Evolutionary conservation across 2,113 vertebrate species (phyloP).

Genomic region (Neofelis nebulosa): DNA sequence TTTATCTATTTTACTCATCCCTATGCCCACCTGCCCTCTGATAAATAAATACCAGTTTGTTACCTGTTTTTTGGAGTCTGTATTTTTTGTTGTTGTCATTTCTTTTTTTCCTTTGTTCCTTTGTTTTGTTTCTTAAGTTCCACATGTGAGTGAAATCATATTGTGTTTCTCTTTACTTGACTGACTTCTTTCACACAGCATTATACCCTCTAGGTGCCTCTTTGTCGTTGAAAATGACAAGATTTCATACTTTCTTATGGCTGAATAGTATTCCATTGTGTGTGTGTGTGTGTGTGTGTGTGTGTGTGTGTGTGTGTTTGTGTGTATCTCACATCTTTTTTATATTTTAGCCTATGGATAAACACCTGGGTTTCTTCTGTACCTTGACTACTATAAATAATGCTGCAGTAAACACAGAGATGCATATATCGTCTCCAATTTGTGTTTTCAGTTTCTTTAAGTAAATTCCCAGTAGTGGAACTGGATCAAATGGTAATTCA

Average conservation of each 20-base stretch:
- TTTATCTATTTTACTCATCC: not conserved
- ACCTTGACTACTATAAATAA: not conserved
- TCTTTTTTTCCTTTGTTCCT: not conserved
- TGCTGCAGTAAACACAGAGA: not conserved
- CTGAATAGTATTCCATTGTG: not conserved
- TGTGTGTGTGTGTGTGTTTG: too few species aligned
- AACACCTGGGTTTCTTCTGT: not conserved
- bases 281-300: not conserved
- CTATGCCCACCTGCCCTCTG: not conserved
- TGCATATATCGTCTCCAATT: not conserved
- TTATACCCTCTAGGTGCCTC: not conserved
- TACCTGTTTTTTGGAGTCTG: not conserved
- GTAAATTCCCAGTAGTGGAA: not conserved
- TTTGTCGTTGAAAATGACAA: not conserved
- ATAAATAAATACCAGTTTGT: not conserved
- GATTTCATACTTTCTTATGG: not conserved
- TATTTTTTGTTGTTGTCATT: not conserved
- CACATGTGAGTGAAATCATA: not conserved
- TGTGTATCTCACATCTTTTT: not conserved
- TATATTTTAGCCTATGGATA: not conserved
- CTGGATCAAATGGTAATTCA: not conserved
- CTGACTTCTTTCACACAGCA: not conserved
- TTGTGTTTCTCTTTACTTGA: not conserved
- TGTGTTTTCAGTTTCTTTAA: not conserved
- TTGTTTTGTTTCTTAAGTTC: not conserved